These are phyloP conservation scores for Chrysolina oricalcia DNA, from an alignment of 2,888 invertebrate genomes.

Conservation along the genomic window DNA sequence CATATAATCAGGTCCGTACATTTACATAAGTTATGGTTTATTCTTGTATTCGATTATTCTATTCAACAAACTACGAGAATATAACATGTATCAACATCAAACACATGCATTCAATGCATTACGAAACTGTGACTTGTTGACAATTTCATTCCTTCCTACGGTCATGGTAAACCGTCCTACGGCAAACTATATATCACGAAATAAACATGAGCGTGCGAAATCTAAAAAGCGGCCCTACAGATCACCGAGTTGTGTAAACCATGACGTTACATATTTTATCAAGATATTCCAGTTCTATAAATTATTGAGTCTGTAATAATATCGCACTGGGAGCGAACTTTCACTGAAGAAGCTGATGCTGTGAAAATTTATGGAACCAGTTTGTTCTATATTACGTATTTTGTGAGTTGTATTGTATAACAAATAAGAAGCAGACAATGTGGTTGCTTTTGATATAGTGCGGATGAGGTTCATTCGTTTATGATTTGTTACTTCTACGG, in stretches of 20 bases:
- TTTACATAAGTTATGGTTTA: no score
- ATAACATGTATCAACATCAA: no score
- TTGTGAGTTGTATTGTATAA: slow-evolving; percentile 49
- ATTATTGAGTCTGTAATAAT: slow-evolving; percentile 58
- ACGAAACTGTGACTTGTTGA: background rate
- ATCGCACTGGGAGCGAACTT: slow-evolving; percentile 45
- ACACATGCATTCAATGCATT: no score
- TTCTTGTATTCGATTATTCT: no score
- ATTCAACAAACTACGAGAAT: no score
- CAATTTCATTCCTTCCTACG: background rate
- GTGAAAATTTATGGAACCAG: slow-evolving; percentile 54
- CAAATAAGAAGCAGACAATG: slow-evolving; percentile 53
- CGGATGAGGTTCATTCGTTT: background rate
- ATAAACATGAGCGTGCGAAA: slow-evolving; percentile 47
- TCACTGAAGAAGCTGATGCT: slow-evolving; percentile 36
- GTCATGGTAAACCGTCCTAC: slow-evolving; percentile 4
- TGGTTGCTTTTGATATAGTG: slow-evolving; percentile 25
- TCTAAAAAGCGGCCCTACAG: slow-evolving; percentile 50
- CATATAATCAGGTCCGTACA: no score
- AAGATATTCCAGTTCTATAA: slow-evolving; percentile 59
- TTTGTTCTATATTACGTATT: slow-evolving; percentile 43
- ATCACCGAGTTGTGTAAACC: slow-evolving; percentile 36
- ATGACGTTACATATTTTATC: slow-evolving; percentile 51
- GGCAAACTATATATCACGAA: slow-evolving; percentile 20
- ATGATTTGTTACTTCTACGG: background rate